phyloP scores from a whole-genome alignment of 2,888 invertebrate species.

The Dascillus cervinus region DNA sequence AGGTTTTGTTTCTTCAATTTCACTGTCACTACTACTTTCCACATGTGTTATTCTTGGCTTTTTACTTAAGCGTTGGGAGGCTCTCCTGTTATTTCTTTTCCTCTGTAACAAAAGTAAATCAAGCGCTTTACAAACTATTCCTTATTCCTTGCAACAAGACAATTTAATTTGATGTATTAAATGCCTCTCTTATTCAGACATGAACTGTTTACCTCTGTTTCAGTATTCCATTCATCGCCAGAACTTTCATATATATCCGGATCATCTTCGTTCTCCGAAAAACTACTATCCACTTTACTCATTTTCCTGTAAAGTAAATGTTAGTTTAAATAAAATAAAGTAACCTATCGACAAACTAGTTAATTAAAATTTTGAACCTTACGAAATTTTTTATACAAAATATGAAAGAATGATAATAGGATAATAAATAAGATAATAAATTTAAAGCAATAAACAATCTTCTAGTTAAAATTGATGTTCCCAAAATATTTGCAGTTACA shows the following conservation, averaged over 20 bases:
- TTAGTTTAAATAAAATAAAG: no score
- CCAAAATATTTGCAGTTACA: no score
- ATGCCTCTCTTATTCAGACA: not conserved
- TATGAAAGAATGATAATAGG: no score
- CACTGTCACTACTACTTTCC: conserved; percentile 24
- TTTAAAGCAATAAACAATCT: no score
- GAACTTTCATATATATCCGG: conserved; percentile 37
- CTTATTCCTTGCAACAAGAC: not conserved
- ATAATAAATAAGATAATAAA: no score
- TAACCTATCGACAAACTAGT: no score
- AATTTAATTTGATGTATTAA: not conserved
- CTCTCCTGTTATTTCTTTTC: conserved; percentile 26
- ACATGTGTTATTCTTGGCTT: conserved; percentile 28
- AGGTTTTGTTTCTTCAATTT: conserved; percentile 18
- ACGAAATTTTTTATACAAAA: no score
- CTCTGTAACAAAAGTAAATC: conserved; percentile 24
- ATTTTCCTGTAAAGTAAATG: not conserved
- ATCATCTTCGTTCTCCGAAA: conserved; percentile 38
- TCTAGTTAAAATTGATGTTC: no score
- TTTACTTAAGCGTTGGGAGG: conserved; percentile 30
- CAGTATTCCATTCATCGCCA: conserved; percentile 34
- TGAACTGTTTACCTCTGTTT: conserved; percentile 18
- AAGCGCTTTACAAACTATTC: not conserved
- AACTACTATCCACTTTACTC: conserved; percentile 8
- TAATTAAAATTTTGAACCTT: no score